phyloP scores from a whole-genome alignment of 2,113 vertebrate species.

The Oryzias melastigma region DNA sequence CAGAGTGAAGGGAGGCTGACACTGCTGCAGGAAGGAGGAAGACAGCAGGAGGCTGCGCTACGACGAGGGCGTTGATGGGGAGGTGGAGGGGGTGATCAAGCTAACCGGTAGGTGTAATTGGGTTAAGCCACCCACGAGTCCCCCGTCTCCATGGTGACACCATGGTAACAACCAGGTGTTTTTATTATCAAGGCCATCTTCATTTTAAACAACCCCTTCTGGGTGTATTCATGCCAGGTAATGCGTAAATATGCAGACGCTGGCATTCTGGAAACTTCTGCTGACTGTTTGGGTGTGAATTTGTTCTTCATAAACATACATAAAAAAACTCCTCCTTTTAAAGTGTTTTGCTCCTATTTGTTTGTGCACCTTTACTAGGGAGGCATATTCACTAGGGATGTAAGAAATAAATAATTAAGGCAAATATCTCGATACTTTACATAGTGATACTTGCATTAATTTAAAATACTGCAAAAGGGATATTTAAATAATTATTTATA shows the following conservation, averaged over 20 bases:
- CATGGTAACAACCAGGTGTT: slow-evolving; percentile 62
- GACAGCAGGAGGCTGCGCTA: slow-evolving; percentile 39
- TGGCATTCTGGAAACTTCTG: neutral
- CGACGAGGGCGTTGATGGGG: slow-evolving; percentile 13
- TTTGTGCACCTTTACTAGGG: too few relatives aligned
- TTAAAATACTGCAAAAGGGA: too few relatives aligned
- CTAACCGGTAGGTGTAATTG: slow-evolving; percentile 49
- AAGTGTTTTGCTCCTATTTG: too few relatives aligned
- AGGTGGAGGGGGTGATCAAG: slow-evolving; percentile 4
- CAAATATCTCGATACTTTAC: too few relatives aligned
- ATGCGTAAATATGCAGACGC: neutral
- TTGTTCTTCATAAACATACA: neutral
- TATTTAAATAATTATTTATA: too few relatives aligned
- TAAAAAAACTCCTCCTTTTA: too few relatives aligned
- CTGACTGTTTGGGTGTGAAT: neutral
- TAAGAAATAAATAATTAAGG: too few relatives aligned
- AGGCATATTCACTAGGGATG: too few relatives aligned
- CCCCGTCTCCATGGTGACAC: slow-evolving; percentile 62
- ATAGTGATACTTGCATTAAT: too few relatives aligned
- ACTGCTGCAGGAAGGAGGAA: slow-evolving; percentile 18
- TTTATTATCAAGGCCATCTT: slow-evolving; percentile 17
- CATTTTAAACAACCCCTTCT: slow-evolving; percentile 23
- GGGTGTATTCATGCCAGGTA: neutral
- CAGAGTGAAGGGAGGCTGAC: slow-evolving; percentile 16
- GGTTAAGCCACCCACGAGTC: slow-evolving; percentile 52